Percentiles rank a stretch among this genome's conserved stretches.
These are phyloP conservation scores for Abrostola triplasia DNA, from an alignment of 2,888 invertebrate genomes.

Conservation along the genomic window DNA sequence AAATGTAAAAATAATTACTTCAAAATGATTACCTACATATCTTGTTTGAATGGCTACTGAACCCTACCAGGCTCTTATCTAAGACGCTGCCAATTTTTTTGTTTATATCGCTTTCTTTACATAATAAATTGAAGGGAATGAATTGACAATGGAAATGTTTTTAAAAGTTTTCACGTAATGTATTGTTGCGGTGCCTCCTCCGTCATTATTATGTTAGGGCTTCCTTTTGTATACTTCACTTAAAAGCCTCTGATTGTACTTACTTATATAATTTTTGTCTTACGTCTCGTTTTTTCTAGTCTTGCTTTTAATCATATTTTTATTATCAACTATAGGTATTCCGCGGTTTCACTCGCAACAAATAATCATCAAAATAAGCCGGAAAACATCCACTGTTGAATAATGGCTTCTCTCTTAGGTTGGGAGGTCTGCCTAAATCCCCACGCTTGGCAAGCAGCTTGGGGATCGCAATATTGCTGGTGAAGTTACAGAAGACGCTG, in stretches of 20 bases:
- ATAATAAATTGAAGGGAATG: conserved; percentile 43
- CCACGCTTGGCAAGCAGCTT: no score
- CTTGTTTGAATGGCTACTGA: background rate
- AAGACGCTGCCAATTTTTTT: conserved; percentile 19
- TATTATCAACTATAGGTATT: no score
- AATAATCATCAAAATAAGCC: no score
- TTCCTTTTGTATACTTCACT: conserved; percentile 17
- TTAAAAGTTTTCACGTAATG: conserved; percentile 33
- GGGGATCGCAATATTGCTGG: no score
- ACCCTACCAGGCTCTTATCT: conserved; percentile 14
- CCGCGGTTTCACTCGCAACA: no score
- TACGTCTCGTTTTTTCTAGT: background rate
- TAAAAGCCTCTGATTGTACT: background rate
- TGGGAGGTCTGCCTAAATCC: no score
- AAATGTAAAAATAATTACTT: no score
- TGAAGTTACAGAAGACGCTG: no score
- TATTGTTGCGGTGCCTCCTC: conserved; percentile 38
- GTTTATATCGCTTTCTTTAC: conserved; percentile 41
- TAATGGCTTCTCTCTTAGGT: no score
- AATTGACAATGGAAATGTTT: conserved; percentile 45
- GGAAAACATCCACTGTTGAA: no score
- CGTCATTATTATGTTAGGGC: conserved; percentile 36
- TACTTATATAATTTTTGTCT: background rate
- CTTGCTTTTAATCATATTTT: no score
- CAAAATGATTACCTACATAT: no score